Conservation (phyloP, 1,140 invertebrate genomes). For the Medauroidea extradentata region DNA sequence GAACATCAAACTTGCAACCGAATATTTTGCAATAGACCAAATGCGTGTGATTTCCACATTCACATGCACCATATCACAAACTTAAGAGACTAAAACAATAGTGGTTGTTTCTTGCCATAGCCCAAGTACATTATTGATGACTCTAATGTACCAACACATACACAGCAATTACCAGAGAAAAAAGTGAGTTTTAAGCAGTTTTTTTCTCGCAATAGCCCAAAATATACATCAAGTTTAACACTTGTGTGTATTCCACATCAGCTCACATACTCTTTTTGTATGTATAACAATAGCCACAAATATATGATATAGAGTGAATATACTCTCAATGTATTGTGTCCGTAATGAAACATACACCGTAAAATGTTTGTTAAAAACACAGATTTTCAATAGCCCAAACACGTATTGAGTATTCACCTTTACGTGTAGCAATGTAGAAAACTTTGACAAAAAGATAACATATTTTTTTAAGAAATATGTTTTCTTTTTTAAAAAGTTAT, state of each 20-base stretch:
- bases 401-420: slow-evolving; percentile 7
- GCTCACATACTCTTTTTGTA: too few relatives aligned
- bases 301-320: background rate
- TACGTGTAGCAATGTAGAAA: background rate
- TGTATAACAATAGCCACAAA: slow-evolving; percentile 4
- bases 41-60: slow-evolving; percentile 12
- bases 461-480: background rate
- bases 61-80: slow-evolving; percentile 14
- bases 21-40: slow-evolving; percentile 20
- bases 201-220: slow-evolving; percentile 9
- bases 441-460: background rate
- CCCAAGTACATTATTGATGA: slow-evolving; percentile 11
- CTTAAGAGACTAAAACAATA: background rate
- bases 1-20: background rate
- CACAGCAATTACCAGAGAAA: slow-evolving; percentile 7
- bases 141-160: slow-evolving; percentile 7
- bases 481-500: slow-evolving; percentile 1
- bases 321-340: slow-evolving; percentile 4
- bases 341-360: background rate
- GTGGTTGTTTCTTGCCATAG: slow-evolving; percentile 9
- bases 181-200: slow-evolving; percentile 2
- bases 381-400: slow-evolving; percentile 16
- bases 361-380: background rate
- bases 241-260: slow-evolving; percentile 1
- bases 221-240: background rate